These are phyloP conservation scores for Centruroides sculpturatus DNA, from an alignment of 1,140 invertebrate genomes.

Conservation along the genomic window DNA sequence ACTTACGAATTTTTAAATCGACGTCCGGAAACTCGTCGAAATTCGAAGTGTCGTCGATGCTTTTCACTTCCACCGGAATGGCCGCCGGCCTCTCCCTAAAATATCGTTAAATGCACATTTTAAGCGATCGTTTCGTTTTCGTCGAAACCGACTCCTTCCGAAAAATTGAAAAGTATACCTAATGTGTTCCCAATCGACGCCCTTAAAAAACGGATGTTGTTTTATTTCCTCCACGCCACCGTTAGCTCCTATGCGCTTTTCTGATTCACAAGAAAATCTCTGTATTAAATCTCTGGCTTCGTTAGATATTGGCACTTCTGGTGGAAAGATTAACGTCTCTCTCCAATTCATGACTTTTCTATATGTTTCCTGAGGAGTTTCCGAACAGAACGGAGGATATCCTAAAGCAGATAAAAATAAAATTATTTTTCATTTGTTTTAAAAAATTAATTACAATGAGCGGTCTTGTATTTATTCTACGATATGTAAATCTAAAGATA, in stretches of 20 bases:
- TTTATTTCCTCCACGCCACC: constrained; percentile 38
- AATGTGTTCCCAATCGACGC: constrained; percentile 65
- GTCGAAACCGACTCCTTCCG: not conserved
- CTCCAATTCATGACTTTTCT: constrained; percentile 99
- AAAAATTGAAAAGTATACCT: constrained; percentile 22
- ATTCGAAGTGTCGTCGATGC: constrained; percentile 87
- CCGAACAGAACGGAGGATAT: constrained; percentile 98
- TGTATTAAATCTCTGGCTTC: constrained; percentile 37
- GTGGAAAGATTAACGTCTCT: constrained; percentile 93
- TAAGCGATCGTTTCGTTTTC: constrained; percentile 23
- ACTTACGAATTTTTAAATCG: constrained; percentile 69
- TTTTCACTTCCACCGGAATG: constrained; percentile 72
- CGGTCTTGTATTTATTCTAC: too few relatives aligned
- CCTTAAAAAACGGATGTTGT: constrained; percentile 38
- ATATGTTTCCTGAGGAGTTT: constrained; percentile 98
- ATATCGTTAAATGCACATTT: constrained; percentile 17
- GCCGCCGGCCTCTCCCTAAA: constrained; percentile 89
- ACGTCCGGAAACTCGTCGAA: constrained; percentile 99
- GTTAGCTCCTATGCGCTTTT: constrained; percentile 48
- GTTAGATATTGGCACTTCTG: constrained; percentile 96
- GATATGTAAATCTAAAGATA: too few relatives aligned
- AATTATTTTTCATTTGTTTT: too few relatives aligned
- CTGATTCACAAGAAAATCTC: constrained; percentile 85
- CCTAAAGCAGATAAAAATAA: constrained; percentile 35
- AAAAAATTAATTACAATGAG: too few relatives aligned